Percentiles rank a stretch among this genome's conserved stretches.
These are phyloP conservation scores for Monarcha castaneiventris DNA, from an alignment of 2,113 vertebrate species.

Conservation along the genomic window DNA sequence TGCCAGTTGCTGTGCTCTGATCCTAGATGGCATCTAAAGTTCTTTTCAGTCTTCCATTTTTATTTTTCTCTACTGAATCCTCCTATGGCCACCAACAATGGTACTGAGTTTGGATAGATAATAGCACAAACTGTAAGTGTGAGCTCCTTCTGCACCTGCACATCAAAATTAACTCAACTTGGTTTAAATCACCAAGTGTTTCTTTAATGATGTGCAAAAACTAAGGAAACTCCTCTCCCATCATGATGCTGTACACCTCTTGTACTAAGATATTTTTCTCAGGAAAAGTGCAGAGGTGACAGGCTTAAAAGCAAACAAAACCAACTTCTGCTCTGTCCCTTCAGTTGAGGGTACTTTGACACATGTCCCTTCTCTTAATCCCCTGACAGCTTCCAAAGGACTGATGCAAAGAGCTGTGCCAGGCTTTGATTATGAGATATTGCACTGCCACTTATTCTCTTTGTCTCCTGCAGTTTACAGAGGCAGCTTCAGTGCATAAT, in stretches of 20 bases:
- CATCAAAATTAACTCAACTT: neutral
- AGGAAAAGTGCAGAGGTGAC: neutral
- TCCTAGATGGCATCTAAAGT: neutral
- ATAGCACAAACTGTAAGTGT: neutral
- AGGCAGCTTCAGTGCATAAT: conserved; percentile 71
- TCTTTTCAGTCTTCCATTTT: neutral
- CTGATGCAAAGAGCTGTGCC: conserved; percentile 36
- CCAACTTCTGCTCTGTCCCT: neutral
- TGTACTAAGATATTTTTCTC: neutral
- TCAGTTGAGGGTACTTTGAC: neutral
- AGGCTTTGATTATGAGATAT: conserved; percentile 61
- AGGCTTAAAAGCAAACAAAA: conserved; percentile 7
- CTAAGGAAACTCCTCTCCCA: neutral
- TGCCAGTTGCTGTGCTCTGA: neutral
- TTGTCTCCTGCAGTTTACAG: conserved; percentile 67
- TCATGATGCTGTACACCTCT: neutral
- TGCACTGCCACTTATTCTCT: conserved; percentile 56
- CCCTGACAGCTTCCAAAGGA: conserved; percentile 31
- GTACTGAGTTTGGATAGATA: neutral
- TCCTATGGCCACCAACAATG: neutral
- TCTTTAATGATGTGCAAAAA: neutral
- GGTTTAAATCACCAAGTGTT: neutral
- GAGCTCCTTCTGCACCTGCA: neutral
- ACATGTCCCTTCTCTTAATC: conserved; percentile 23
- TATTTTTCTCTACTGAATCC: neutral